These are phyloP conservation scores for Petrocephalus schoutedeni DNA, from an alignment of 2,797 vertebrate species.

Conservation along the genomic window DNA sequence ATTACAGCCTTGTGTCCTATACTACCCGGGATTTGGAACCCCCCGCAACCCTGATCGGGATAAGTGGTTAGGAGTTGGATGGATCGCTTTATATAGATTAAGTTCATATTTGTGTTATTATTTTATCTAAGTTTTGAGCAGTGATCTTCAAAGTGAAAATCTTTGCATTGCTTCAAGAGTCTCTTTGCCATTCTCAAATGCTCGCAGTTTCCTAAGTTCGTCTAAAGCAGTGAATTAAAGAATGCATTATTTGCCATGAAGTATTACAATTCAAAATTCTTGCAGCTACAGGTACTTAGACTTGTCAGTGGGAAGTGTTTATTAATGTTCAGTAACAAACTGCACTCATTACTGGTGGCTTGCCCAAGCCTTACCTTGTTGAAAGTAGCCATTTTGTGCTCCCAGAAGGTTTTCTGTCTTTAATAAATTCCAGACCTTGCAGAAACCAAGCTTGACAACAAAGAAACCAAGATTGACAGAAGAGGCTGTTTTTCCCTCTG, in stretches of 20 bases:
- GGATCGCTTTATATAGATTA: background rate
- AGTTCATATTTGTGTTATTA: background rate
- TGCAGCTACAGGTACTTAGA: background rate
- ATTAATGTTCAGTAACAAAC: background rate
- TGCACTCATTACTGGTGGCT: background rate
- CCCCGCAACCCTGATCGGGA: background rate
- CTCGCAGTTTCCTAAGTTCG: background rate
- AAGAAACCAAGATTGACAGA: background rate
- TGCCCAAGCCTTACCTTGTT: background rate
- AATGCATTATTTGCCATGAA: background rate
- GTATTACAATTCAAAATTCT: background rate
- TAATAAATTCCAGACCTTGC: constrained; percentile 1
- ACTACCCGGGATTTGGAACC: background rate
- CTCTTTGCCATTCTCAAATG: background rate
- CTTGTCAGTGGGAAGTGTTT: background rate
- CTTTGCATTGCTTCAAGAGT: background rate
- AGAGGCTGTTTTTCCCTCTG: background rate
- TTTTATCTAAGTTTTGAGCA: constrained; percentile 1
- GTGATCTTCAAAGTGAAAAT: background rate
- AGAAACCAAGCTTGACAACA: background rate
- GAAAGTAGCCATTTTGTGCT: constrained; percentile 2
- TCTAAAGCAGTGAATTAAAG: background rate
- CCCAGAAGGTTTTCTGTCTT: background rate
- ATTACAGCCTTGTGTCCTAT: background rate
- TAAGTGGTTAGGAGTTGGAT: background rate